Evolutionary conservation across 2,888 invertebrate species (phyloP).

Genomic region (Agrochola lychnidis): DNA sequence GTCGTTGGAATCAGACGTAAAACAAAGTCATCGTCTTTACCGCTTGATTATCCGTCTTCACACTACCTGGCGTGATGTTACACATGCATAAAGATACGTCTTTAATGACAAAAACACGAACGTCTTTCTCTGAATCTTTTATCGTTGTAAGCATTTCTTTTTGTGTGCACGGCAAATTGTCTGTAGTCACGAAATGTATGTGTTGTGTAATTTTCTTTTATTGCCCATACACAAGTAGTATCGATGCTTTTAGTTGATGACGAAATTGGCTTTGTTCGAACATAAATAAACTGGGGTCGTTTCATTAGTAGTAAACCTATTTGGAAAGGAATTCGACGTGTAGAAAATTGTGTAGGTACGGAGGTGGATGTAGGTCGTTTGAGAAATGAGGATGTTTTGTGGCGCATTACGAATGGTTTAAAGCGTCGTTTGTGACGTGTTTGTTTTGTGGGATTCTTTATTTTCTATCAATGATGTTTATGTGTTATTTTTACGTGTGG

Average conservation of each 20-base stretch:
- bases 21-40: conserved; percentile 24
- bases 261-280: conserved; percentile 69
- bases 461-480: conserved; percentile 25
- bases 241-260: conserved; percentile 72
- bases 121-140: conserved; percentile 61
- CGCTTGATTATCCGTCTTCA: conserved; percentile 47
- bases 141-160: conserved; percentile 61
- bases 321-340: conserved; percentile 54
- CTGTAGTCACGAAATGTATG: conserved; percentile 69
- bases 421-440: conserved; percentile 35
- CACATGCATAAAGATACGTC: conserved; percentile 55
- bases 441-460: conserved; percentile 45
- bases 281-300: conserved; percentile 66
- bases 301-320: conserved; percentile 68
- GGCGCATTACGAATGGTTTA: conserved; percentile 47
- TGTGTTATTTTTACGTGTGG: conserved; percentile 12
- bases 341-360: conserved; percentile 52
- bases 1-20: neutral
- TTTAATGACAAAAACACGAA: conserved; percentile 66
- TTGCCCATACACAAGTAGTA: conserved; percentile 69
- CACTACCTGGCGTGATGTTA: conserved; percentile 48
- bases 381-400: conserved; percentile 46
- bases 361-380: conserved; percentile 40
- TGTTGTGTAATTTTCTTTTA: conserved; percentile 73
- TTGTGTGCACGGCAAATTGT: conserved; percentile 65